Evolutionary conservation across 2,888 invertebrate genomes (phyloP).

Genomic region (Achlya flavicornis): DNA sequence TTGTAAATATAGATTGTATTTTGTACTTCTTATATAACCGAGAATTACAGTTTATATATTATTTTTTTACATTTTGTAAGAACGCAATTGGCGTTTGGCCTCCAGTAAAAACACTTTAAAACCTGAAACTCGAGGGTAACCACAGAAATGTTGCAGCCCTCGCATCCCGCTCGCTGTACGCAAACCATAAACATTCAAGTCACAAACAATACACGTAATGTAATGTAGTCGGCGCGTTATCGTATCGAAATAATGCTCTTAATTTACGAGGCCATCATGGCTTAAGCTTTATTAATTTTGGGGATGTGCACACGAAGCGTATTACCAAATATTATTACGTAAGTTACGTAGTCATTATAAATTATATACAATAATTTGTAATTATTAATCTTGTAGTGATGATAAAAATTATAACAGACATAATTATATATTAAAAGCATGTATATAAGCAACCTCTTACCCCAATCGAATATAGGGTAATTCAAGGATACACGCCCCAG

Average conservation of each 20-base stretch:
- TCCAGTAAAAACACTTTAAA: background rate
- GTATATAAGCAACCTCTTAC: background rate
- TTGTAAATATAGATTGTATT: too few species aligned
- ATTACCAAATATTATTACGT: slow-evolving; percentile 29
- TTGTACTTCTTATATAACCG: too few species aligned
- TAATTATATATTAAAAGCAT: too few species aligned
- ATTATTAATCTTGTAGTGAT: too few species aligned
- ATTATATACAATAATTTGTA: background rate
- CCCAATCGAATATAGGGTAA: too few species aligned
- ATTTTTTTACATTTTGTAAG: too few species aligned
- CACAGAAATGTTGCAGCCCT: slow-evolving; percentile 1
- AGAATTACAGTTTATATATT: too few species aligned
- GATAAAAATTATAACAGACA: too few species aligned
- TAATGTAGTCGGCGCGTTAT: slow-evolving; percentile 15
- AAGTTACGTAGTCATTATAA: background rate
- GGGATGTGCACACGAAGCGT: slow-evolving; percentile 34
- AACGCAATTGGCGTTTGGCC: background rate
- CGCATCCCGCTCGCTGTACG: background rate
- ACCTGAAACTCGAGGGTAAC: background rate
- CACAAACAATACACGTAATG: slow-evolving; percentile 34
- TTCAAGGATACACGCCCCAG: too few species aligned
- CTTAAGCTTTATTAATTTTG: slow-evolving; percentile 56
- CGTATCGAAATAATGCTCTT: slow-evolving; percentile 53
- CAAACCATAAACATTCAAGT: slow-evolving; percentile 21
- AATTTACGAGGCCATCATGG: slow-evolving; percentile 53